A percentile compares a stretch with the other conserved stretches of the same genome.
Conservation (phyloP, 2,797 vertebrate genomes). For the Coendou prehensilis region DNA sequence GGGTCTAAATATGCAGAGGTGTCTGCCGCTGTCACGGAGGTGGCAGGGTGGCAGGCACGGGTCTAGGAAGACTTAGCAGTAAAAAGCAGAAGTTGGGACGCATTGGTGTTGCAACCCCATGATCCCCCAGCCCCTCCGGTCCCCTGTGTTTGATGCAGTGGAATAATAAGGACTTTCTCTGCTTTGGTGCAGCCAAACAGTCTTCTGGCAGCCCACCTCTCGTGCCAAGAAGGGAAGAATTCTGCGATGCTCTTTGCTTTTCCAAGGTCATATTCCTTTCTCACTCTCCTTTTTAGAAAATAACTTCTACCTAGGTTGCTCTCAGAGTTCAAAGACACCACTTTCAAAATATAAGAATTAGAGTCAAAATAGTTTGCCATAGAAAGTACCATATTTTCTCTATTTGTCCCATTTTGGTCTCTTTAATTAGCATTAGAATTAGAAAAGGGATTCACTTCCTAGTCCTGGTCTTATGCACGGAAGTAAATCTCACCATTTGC, state of each 20-base stretch:
- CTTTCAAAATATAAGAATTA: constrained; percentile 63
- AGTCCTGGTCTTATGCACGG: background rate
- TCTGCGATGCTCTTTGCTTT: background rate
- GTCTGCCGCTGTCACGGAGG: background rate
- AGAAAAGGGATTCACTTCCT: constrained; percentile 3
- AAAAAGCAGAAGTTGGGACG: background rate
- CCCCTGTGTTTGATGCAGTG: background rate
- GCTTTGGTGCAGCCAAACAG: background rate
- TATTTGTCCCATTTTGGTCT: background rate
- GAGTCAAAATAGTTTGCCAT: background rate
- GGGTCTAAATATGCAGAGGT: background rate
- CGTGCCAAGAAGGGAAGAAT: background rate
- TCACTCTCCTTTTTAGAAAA: constrained; percentile 1
- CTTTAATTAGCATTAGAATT: background rate
- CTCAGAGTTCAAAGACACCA: background rate
- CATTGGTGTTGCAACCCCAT: background rate
- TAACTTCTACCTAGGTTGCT: background rate
- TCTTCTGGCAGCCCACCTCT: background rate
- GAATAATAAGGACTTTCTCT: background rate
- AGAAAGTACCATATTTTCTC: background rate
- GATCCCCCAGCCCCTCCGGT: background rate
- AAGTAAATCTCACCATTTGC: background rate
- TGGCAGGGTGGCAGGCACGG: background rate
- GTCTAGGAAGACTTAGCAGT: background rate
- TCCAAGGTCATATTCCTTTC: background rate